These are phyloP conservation scores for Speoplatyrhinus poulsoni DNA, from an alignment of 2,113 vertebrate genomes.

Conservation along the genomic window DNA sequence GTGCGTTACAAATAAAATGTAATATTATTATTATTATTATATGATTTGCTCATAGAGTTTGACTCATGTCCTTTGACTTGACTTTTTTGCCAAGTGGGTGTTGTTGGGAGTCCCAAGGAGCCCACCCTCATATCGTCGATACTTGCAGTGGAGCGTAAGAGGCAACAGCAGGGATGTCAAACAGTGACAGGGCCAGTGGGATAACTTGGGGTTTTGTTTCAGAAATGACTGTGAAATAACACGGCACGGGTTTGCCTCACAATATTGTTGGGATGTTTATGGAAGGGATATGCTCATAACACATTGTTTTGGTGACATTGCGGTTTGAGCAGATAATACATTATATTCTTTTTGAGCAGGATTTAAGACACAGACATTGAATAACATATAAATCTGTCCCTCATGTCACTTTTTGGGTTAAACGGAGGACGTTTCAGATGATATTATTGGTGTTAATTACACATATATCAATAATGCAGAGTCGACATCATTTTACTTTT, in stretches of 20 bases:
- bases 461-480: constrained; percentile 36
- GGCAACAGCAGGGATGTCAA: constrained; percentile 68
- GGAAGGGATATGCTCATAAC: constrained; percentile 41
- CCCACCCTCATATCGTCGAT: constrained; percentile 65
- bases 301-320: constrained; percentile 4
- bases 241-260: constrained; percentile 28
- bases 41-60: constrained; percentile 64
- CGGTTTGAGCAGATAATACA: constrained; percentile 31
- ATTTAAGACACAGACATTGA: constrained; percentile 37
- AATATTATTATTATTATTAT: constrained; percentile 28
- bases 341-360: not conserved
- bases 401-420: constrained; percentile 27
- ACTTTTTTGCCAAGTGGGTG: constrained; percentile 52
- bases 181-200: constrained; percentile 58
- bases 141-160: constrained; percentile 67
- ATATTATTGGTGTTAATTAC: constrained; percentile 51
- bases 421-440: constrained; percentile 38
- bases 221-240: constrained; percentile 52
- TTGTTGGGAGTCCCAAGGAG: constrained; percentile 52
- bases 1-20: no score
- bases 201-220: constrained; percentile 59
- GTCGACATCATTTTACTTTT: no score
- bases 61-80: constrained; percentile 63
- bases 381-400: constrained; percentile 30
- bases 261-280: constrained; percentile 36